Evolutionary conservation across 1,140 invertebrate species (phyloP), one percentile per base, ranked within the genome.

Genomic region (Drosophila parabipectinata): DNA sequence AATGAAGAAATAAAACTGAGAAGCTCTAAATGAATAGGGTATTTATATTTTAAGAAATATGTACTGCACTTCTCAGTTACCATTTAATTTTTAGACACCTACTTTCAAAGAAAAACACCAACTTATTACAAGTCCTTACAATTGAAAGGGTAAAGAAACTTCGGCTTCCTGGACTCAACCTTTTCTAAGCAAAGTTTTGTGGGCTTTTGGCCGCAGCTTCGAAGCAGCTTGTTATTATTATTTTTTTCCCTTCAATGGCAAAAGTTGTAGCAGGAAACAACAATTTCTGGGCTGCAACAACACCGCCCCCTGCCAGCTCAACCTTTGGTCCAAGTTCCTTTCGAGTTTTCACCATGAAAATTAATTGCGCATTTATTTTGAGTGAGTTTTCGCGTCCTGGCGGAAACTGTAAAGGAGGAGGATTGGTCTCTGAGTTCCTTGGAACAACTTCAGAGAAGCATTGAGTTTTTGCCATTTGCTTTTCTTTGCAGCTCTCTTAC

Each of bases 281-380:
- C 73, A 84, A 74, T 77, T 80, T 68, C 62, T 60, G 21, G 50
- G 41, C n/a, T 56, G 47, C 48, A 32, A 18, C 50, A 60, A 63
- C 14, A 62, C 61, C 41, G 21, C 50, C 12, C 39, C 15, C 28
- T 7, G 44, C 24, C 71, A 37, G 39, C 48, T 14, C 24, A 74
- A 74, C 60, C 52, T 74, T 66, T 57, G 54, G 39, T 44, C 61
- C 56, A 71, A 87, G 79, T 82, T 87, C 64, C 64, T 63, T 58
- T 61, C 32, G 67, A 80, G 80, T 77, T 79, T 80, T 80, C 64
- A 39, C 62, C 81, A 80, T 85, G 79, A 88, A 87, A 87, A 87
- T 87, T 88, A 88, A 87, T 87, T 88, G 83, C 75, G 79, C 82
- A 88, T 87, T 88, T 87, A 87, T 83, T 88, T 69, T 82, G 64